Evolutionary conservation across 2,888 invertebrate species (phyloP).

Genomic region (Drosophila greeni): DNA sequence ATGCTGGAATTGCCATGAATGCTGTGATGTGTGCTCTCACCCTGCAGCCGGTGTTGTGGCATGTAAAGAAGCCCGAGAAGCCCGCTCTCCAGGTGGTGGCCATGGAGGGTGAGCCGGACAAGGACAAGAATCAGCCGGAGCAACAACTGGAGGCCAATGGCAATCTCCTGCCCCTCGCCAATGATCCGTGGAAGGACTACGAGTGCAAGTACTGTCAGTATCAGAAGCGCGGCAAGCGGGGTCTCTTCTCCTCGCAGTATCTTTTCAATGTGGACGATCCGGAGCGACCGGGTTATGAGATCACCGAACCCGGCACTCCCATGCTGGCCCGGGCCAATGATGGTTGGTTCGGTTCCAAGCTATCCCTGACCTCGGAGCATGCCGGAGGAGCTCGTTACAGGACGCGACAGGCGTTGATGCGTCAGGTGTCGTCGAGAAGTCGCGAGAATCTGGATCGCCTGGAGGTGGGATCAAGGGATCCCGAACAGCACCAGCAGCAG

Average conservation of each 20-base stretch:
- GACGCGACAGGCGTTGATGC: constrained; percentile 55
- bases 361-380: constrained; percentile 72
- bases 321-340: constrained; percentile 81
- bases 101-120: neutral
- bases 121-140: constrained; percentile 46
- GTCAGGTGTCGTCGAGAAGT: constrained; percentile 58
- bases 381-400: constrained; percentile 39
- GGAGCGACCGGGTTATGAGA: constrained; percentile 83
- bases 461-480: constrained; percentile 37
- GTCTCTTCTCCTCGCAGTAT: constrained; percentile 76
- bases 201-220: constrained; percentile 75
- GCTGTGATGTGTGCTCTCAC: constrained; percentile 83
- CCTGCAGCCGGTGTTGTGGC: constrained; percentile 87
- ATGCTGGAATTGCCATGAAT: constrained; percentile 84
- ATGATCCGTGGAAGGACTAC: constrained; percentile 62
- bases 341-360: constrained; percentile 76
- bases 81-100: neutral
- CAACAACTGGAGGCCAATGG: constrained; percentile 58
- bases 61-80: constrained; percentile 80
- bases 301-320: constrained; percentile 83
- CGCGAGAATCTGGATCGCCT: constrained; percentile 55
- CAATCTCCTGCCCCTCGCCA: constrained; percentile 47
- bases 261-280: constrained; percentile 82
- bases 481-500: no score
- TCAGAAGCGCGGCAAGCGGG: constrained; percentile 65